Base-by-base conservation (phyloP, 2,113 vertebrate genomes). In the Trachemys scripta region DNA sequence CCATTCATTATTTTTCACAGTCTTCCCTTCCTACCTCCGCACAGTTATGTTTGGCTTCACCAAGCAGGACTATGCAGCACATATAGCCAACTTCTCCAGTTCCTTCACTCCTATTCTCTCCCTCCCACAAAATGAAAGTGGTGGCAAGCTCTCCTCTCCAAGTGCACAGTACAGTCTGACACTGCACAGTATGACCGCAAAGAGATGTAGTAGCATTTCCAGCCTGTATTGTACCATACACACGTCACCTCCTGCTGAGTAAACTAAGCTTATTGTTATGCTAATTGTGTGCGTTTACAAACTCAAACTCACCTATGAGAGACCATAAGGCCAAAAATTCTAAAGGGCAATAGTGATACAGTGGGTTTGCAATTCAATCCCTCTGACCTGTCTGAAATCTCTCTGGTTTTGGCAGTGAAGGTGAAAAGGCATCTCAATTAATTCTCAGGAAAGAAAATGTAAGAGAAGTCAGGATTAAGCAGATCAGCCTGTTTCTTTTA, bases 381-480 rank as follows among this genome's bases (percentile, higher is more conserved):
- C 24, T 76, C 24, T 13, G 6, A 47, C 27, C 20, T 35, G 80
- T 14, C 31, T 35, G 45, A n/a, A 19, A 53, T 53, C 80, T 82
- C 78, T 94, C 90, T 86, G 82, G 35, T 56, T 62, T 93, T 27
- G 84, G 31, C 4, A 22, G 62, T 88, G 93, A 92, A 95, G 45
- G 45, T 72, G 16, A 94, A 89, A 47, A 16, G 19, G 53, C 11
- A 92, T 29, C 72, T 91, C 92, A 95, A 4, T 38, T 16, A 93
- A 91, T 20, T 85, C 69, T 79, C 19, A n/a, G 65, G 20, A 85
- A 93, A 62, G 54, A 81, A 87, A 69, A 69, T 20, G 59, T 62
- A 78, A 83, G 85, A 83, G 50, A 90, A 92, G 54, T 65, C 82
- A 91, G 91, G 81, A 94, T 88, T 78, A 88, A 92, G 65, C 19